Evolutionary conservation across 2,113 vertebrate genomes (phyloP).

Genomic region (Noctilio leporinus): DNA sequence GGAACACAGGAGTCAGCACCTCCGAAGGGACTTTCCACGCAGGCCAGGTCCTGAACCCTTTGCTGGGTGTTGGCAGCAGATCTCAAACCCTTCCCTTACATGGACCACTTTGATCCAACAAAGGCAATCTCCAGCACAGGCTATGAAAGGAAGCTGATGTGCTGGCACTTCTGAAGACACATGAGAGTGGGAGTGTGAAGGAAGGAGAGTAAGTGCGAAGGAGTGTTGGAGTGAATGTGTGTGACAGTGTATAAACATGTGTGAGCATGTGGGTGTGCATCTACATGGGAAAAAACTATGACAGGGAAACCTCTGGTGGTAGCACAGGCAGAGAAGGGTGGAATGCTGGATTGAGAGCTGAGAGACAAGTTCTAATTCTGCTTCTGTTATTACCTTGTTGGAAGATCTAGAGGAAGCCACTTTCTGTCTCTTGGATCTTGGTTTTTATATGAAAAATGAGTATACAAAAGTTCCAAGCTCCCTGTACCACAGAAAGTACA

Average conservation of each 20-base stretch:
- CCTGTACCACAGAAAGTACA: background rate
- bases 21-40: background rate
- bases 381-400: background rate
- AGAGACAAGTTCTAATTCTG: background rate
- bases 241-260: background rate
- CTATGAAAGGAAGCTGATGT: background rate
- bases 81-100: fast-evolving
- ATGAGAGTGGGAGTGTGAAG: background rate
- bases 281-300: background rate
- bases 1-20: background rate
- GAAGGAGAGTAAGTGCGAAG: background rate
- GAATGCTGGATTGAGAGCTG: background rate
- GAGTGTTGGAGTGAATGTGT: background rate
- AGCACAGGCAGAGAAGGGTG: background rate
- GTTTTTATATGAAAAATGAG: background rate
- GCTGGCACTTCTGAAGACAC: background rate
- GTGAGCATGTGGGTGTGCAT: background rate
- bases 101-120: background rate
- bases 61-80: background rate
- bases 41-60: no score
- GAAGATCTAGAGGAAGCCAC: background rate
- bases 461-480: background rate
- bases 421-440: background rate
- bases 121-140: background rate
- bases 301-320: background rate